These are phyloP conservation scores for Vireo altiloquus DNA, from an alignment of 2,113 vertebrate species.

Conservation along the genomic window DNA sequence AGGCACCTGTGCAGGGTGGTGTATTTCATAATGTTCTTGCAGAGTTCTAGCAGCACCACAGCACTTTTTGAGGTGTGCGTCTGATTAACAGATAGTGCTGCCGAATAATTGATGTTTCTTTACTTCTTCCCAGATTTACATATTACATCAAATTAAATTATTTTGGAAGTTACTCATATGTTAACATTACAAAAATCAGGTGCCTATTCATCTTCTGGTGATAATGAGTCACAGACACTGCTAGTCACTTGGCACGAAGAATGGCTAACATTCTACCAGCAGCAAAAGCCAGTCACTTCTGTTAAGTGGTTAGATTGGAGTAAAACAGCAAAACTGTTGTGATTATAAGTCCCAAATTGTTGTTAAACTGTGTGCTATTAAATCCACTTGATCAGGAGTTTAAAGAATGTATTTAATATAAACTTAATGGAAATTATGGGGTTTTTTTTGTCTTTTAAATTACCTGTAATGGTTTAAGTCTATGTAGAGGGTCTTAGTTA, in stretches of 20 bases:
- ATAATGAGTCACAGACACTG: constrained; percentile 42
- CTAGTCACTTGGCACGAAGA: neutral
- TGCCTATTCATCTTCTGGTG: constrained; percentile 44
- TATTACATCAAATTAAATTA: neutral
- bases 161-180: constrained; percentile 9
- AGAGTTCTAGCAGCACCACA: neutral
- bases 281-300: neutral
- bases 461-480: neutral
- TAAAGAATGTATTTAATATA: neutral
- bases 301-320: neutral
- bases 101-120: neutral
- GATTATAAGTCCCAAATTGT: neutral
- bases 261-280: neutral
- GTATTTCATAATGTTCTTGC: neutral
- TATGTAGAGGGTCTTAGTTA: neutral
- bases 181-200: neutral
- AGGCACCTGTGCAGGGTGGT: neutral
- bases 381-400: neutral
- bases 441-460: neutral
- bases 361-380: neutral
- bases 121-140: neutral
- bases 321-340: neutral
- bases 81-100: neutral
- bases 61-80: neutral
- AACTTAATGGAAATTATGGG: neutral